Conservation (phyloP, 1,140 invertebrate species). For the Neotoxoptera formosana region DNA sequence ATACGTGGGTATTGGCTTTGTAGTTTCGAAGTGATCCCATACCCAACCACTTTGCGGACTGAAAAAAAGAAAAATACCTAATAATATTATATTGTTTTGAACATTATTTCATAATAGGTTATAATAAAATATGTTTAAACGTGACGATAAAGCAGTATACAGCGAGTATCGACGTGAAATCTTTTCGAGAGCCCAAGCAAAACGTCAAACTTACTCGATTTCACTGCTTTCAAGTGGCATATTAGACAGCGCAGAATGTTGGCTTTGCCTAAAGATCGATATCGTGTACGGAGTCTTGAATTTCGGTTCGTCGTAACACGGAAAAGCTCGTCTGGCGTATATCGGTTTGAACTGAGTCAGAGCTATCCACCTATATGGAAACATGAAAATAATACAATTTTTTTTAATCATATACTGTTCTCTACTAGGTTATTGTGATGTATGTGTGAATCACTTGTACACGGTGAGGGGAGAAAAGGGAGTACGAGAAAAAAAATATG, state of each 20-base stretch:
- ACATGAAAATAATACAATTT: constrained; percentile 6
- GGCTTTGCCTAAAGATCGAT: constrained; percentile 44
- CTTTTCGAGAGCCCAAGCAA: not conserved
- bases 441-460: not conserved
- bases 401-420: not conserved
- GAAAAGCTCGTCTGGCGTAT: constrained; percentile 71
- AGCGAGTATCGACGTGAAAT: not conserved
- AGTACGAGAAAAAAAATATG: not conserved
- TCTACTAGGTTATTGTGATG: not conserved
- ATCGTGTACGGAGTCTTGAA: constrained; percentile 70
- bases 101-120: not conserved
- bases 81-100: not conserved
- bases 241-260: constrained; percentile 60
- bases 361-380: constrained; percentile 67
- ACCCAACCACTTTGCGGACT: constrained; percentile 68
- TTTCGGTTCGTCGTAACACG: constrained; percentile 75
- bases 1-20: constrained; percentile 81
- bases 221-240: constrained; percentile 59
- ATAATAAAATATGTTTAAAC: not conserved
- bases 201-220: constrained; percentile 39
- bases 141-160: not conserved
- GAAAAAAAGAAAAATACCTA: constrained; percentile 17
- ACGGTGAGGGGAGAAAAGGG: too few species aligned
- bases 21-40: constrained; percentile 82
- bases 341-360: constrained; percentile 71